Conservation (phyloP, 2,797 vertebrate species). For the Lepus oiostolus region DNA sequence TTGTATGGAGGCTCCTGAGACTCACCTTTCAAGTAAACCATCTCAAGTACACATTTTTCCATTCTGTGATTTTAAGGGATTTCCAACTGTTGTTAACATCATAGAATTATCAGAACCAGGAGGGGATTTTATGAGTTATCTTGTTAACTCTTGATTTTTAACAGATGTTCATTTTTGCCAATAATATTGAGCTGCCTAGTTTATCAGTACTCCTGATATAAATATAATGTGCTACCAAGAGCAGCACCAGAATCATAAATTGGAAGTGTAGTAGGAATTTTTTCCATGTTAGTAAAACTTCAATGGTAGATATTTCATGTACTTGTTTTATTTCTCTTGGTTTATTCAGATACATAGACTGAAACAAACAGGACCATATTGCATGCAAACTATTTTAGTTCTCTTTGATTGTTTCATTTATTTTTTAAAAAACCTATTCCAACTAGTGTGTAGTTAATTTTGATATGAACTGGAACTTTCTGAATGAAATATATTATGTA, state of each 20-base stretch:
- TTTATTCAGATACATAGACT: not conserved
- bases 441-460: slow-evolving; percentile 33
- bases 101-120: slow-evolving; percentile 57
- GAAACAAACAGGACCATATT: slow-evolving; percentile 40
- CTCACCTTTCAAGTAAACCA: slow-evolving; percentile 36
- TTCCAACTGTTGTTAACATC: slow-evolving; percentile 51
- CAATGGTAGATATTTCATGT: slow-evolving; percentile 9
- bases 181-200: slow-evolving; percentile 2
- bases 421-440: slow-evolving; percentile 4
- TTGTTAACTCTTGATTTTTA: slow-evolving; percentile 56
- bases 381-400: not conserved
- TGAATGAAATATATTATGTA: not conserved
- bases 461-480: slow-evolving; percentile 23
- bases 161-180: slow-evolving; percentile 41
- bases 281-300: slow-evolving; percentile 14
- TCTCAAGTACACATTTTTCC: slow-evolving; percentile 44
- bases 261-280: not conserved
- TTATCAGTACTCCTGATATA: slow-evolving; percentile 46
- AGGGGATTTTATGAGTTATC: slow-evolving; percentile 60
- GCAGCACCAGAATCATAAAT: not conserved
- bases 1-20: not conserved
- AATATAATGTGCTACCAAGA: slow-evolving; percentile 15
- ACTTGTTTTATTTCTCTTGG: slow-evolving; percentile 14
- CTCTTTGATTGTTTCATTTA: slow-evolving; percentile 56
- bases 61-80: slow-evolving; percentile 75